These are phyloP conservation scores for Invenusta paracnida DNA, from an alignment of 2,888 invertebrate species.

Conservation along the genomic window DNA sequence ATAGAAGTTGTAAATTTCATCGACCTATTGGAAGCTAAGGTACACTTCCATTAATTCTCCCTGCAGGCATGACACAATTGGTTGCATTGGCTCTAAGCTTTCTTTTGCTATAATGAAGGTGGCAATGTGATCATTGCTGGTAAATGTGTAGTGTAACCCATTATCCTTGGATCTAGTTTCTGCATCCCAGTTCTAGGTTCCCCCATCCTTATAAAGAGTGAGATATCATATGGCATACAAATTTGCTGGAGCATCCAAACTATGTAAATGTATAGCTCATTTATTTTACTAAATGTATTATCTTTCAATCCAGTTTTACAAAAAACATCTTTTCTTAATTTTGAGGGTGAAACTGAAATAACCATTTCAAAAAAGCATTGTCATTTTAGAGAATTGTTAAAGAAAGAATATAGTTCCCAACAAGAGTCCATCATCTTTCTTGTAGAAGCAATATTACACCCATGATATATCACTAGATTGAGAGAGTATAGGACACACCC, in stretches of 20 bases:
- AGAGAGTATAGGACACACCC: constrained; percentile 33
- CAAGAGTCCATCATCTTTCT: constrained; percentile 45
- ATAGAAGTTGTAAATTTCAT: not conserved
- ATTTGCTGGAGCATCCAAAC: constrained; percentile 1
- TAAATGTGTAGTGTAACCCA: not conserved
- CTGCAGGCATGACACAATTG: constrained; percentile 27
- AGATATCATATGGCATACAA: not conserved
- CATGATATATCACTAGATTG: constrained; percentile 44
- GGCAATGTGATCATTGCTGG: constrained; percentile 11
- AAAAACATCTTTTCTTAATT: not conserved
- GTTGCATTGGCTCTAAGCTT: constrained; percentile 24
- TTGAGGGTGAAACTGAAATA: not conserved
- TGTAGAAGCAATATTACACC: constrained; percentile 44
- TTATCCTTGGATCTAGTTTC: not conserved
- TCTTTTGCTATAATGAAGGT: constrained; percentile 20
- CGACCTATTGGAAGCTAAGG: not conserved
- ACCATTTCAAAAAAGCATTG: constrained; percentile 39
- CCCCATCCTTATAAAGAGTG: constrained; percentile 6
- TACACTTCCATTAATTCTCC: not conserved
- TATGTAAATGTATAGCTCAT: constrained; percentile 24
- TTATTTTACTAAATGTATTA: constrained; percentile 25
- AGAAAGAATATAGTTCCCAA: constrained; percentile 33
- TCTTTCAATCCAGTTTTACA: constrained; percentile 43
- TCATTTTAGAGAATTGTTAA: constrained; percentile 39
- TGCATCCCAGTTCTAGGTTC: not conserved